Percentiles rank a stretch among this genome's conserved stretches.
These are phyloP conservation scores for Microtus oregoni DNA, from an alignment of 2,113 vertebrate species.

Conservation along the genomic window DNA sequence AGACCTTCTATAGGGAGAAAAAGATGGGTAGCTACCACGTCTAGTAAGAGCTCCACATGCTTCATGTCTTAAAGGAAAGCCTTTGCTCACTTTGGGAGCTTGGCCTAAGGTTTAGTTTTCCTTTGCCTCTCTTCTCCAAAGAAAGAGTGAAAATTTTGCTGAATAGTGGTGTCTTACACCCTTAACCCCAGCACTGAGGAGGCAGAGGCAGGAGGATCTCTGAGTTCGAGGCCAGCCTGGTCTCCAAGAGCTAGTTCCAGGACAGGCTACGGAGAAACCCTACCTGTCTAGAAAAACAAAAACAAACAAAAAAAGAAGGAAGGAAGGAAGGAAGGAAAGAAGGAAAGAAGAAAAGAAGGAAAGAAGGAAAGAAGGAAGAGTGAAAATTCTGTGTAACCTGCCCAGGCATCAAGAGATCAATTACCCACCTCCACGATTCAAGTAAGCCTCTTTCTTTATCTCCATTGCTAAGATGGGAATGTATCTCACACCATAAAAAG, in stretches of 20 bases:
- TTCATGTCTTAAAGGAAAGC: not conserved
- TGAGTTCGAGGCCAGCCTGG: no score
- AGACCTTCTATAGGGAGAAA: not conserved
- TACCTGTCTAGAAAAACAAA: no score
- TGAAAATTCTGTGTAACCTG: rapidly evolving
- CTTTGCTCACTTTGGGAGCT: not conserved
- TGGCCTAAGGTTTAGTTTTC: not conserved
- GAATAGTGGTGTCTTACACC: no score
- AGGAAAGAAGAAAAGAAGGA: no score
- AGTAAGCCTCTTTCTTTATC: not conserved
- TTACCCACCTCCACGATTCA: not conserved
- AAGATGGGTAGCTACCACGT: not conserved
- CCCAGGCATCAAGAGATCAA: not conserved
- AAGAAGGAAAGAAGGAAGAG: no score
- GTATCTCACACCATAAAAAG: not conserved
- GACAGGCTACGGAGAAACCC: no score
- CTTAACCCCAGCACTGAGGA: no score
- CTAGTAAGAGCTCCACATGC: not conserved
- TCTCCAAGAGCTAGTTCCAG: no score
- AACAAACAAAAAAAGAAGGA: no score
- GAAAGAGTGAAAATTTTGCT: not conserved
- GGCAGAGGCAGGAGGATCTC: no score
- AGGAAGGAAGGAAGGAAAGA: no score
- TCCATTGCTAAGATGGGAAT: not conserved
- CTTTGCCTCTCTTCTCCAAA: not conserved